Conservation (phyloP, 2,888 invertebrate genomes). For the Microctonus brassicae region DNA sequence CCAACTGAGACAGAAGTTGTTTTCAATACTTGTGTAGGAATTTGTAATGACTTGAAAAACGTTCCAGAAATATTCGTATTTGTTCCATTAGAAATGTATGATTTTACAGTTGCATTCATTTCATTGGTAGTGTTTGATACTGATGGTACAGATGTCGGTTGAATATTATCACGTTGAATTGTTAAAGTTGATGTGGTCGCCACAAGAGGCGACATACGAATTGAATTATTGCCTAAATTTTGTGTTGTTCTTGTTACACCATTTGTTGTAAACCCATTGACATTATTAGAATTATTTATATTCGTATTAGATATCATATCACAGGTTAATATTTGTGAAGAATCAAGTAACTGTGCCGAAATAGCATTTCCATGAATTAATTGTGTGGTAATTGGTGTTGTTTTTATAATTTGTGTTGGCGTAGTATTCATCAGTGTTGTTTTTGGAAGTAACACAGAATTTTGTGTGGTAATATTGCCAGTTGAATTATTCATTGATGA, state of each 20-base stretch:
- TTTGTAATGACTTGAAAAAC: conserved; percentile 56
- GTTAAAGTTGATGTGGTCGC: conserved; percentile 49
- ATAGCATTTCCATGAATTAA: conserved; percentile 52
- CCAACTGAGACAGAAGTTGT: conserved; percentile 42
- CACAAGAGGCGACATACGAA: conserved; percentile 52
- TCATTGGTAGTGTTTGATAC: conserved; percentile 49
- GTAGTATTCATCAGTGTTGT: conserved; percentile 54
- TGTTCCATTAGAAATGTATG: conserved; percentile 42
- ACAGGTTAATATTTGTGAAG: conserved; percentile 53
- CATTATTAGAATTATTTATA: conserved; percentile 34
- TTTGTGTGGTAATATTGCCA: conserved; percentile 44
- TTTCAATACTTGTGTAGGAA: conserved; percentile 57
- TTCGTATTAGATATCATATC: conserved; percentile 49
- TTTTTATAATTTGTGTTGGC: conserved; percentile 57
- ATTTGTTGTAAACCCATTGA: conserved; percentile 42
- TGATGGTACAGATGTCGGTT: conserved; percentile 57
- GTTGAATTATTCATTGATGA: conserved; percentile 21
- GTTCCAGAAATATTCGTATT: conserved; percentile 41
- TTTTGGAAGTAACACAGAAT: conserved; percentile 60
- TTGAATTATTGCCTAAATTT: conserved; percentile 50
- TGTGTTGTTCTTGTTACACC: conserved; percentile 45
- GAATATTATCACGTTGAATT: conserved; percentile 50
- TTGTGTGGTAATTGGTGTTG: conserved; percentile 56
- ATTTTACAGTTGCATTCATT: conserved; percentile 37
- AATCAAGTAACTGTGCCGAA: conserved; percentile 53